phyloP scores from a whole-genome alignment of 2,113 vertebrate species.

The Azemiops feae region DNA sequence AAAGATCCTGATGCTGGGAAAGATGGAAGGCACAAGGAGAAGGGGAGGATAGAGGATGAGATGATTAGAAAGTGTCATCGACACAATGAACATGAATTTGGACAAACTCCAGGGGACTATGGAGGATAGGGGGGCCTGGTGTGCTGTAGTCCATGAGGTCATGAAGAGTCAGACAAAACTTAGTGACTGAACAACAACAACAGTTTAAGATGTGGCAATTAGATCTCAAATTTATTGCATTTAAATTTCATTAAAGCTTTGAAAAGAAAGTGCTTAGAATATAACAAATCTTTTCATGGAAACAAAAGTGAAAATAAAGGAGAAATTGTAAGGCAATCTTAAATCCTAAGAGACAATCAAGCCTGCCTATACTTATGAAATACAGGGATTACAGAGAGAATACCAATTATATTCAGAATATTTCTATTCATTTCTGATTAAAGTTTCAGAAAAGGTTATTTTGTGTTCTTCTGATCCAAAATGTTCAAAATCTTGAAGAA shows the following conservation, averaged over 20 bases:
- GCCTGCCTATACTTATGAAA: neutral
- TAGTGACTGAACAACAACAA: neutral
- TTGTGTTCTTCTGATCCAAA: neutral
- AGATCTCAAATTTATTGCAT: neutral
- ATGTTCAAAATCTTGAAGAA: neutral
- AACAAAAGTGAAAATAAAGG: neutral
- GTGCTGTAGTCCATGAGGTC: neutral
- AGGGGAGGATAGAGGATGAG: neutral
- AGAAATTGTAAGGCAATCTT: neutral
- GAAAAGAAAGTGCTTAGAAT: neutral
- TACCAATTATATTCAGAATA: neutral
- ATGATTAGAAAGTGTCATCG: neutral
- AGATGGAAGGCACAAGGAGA: neutral
- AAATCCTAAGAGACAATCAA: neutral
- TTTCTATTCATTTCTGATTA: accelerated
- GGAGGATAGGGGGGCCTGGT: neutral
- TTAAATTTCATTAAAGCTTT: neutral
- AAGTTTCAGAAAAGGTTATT: neutral
- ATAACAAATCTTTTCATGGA: neutral
- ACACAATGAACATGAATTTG: neutral
- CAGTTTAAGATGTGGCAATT: neutral
- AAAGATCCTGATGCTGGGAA: neutral
- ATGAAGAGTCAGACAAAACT: neutral
- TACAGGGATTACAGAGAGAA: neutral
- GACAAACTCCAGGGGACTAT: neutral